phyloP scores from a whole-genome alignment of 2,113 vertebrate genomes.

The Lycocorax pyrrhopterus region DNA sequence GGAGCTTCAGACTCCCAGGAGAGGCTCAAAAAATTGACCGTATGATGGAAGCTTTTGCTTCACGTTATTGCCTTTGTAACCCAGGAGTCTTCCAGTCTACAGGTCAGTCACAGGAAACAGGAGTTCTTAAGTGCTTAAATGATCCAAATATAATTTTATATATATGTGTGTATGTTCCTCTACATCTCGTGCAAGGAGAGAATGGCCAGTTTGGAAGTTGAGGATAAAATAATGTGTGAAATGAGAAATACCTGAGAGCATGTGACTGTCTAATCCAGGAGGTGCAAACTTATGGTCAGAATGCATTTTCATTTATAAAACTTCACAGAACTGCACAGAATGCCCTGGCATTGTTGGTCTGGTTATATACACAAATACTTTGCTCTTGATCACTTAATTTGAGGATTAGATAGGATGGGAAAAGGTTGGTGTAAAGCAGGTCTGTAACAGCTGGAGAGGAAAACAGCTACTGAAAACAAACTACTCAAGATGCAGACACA shows the following conservation, averaged over 20 bases:
- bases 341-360: not conserved
- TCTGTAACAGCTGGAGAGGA: not conserved
- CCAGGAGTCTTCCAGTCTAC: conserved; percentile 97
- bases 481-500: not conserved
- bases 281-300: not conserved
- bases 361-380: not conserved
- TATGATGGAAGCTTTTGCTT: conserved; percentile 98
- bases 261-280: not conserved
- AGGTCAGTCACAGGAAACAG: conserved; percentile 73
- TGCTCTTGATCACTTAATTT: not conserved
- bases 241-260: not conserved
- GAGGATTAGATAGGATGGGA: not conserved
- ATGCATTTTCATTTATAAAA: not conserved
- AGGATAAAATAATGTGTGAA: not conserved
- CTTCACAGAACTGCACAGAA: not conserved
- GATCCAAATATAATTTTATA: not conserved
- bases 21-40: conserved; percentile 98
- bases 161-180: not conserved
- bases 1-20: conserved; percentile 95
- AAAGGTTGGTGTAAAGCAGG: not conserved
- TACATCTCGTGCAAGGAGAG: not conserved
- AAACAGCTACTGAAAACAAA: not conserved
- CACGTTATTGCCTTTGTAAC: conserved; percentile 96
- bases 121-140: not conserved
- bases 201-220: not conserved